Conservation (phyloP, 1,140 invertebrate species). For the Subanguina moxae region DNA sequence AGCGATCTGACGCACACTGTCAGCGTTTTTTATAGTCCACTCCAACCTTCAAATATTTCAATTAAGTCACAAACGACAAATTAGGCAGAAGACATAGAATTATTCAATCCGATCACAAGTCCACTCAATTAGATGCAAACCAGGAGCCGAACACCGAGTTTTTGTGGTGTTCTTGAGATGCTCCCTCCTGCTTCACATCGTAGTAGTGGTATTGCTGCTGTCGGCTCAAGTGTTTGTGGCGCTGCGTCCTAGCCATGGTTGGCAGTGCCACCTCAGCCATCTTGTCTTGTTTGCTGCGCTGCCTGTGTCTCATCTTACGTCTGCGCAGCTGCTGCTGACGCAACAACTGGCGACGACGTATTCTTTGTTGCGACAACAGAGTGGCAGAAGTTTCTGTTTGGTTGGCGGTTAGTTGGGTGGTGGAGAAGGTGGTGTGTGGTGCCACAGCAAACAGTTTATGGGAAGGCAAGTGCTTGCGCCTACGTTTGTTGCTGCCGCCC, state of each 20-base stretch:
- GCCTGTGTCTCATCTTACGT: not conserved
- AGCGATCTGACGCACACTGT: no score
- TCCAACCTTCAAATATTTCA: not conserved
- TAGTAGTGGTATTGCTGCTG: slow-evolving; percentile 3
- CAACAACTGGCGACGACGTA: not conserved
- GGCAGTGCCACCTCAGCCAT: slow-evolving; percentile 1
- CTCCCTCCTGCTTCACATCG: slow-evolving; percentile 20
- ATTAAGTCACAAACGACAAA: slow-evolving; percentile 16
- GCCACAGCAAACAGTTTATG: slow-evolving; percentile 2
- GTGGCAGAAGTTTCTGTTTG: not conserved
- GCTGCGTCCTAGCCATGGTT: not conserved
- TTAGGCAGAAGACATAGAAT: slow-evolving; percentile 3
- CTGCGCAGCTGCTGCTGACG: slow-evolving; percentile 22
- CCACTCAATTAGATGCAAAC: slow-evolving; percentile 26
- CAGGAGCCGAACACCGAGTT: slow-evolving; percentile 49
- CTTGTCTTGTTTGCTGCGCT: not conserved
- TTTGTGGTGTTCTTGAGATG: not conserved
- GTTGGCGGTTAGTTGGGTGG: not conserved
- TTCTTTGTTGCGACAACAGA: not conserved
- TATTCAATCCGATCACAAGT: not conserved
- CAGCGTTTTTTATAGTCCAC: no score
- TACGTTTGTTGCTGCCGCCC: slow-evolving; percentile 46
- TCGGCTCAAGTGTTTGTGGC: not conserved
- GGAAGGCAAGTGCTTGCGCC: slow-evolving; percentile 47
- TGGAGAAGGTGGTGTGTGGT: slow-evolving; percentile 1